Base-by-base conservation (phyloP, 2,113 vertebrate genomes). In the Oreochromis aureus region DNA sequence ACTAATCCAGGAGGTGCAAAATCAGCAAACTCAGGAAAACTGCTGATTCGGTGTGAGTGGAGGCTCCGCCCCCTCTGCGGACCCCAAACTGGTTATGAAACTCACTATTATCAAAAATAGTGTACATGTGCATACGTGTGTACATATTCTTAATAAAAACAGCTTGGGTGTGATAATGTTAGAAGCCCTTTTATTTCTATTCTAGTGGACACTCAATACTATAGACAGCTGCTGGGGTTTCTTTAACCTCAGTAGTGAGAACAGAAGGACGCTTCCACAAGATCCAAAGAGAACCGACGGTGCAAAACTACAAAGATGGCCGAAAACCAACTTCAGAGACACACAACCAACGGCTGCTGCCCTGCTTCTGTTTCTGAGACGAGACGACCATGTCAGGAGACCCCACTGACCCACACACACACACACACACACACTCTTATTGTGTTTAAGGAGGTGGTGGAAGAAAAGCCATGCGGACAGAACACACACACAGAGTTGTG, bases 221-320 rank as follows among this genome's bases (percentile, higher is more conserved):
- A n/a, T n/a, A n/a, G n/a, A n/a, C n/a, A n/a, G n/a, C n/a, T n/a
- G n/a, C n/a, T n/a, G n/a, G n/a, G n/a, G n/a, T n/a, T n/a, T n/a
- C n/a, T n/a, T n/a, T n/a, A n/a, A n/a, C n/a, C n/a, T n/a, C n/a
- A n/a, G n/a, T n/a, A n/a, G n/a, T n/a, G n/a, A n/a, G n/a, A n/a
- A 4, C 0, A 46, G 39, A 46, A 27, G 39, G 39, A 44, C 3
- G 3, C 6, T 22, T 41, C 34, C 36, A 66, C 32, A 4, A 71
- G 36, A 24, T 44, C n/a, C 22, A 0, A 27, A 46, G 2, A 41
- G 63, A 73, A 3, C 3, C 1, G 0, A 46, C 8, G 13, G 8
- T 71, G 69, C 39, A 71, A 69, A 69, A 69, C 36, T 41, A 41
- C 63, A 69, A 27, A 46, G 13, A 71, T 44, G 66, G 6, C 41